phyloP scores from a whole-genome alignment of 2,888 invertebrate genomes.

The Lomographa bimaculata region DNA sequence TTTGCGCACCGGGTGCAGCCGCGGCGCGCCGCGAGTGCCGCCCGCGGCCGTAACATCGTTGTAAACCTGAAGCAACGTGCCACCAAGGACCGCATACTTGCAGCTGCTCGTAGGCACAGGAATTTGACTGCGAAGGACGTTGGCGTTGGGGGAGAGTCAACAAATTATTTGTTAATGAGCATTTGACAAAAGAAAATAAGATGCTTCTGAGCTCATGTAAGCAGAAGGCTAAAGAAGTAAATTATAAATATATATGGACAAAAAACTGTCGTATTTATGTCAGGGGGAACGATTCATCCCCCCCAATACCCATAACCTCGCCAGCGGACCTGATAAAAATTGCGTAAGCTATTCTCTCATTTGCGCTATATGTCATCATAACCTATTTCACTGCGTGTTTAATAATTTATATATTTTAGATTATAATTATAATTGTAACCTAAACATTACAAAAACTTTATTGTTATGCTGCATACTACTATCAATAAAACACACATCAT shows the following conservation, averaged over 20 bases:
- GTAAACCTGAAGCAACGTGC: constrained; percentile 4
- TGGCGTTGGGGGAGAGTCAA: not conserved
- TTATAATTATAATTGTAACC: too few species aligned
- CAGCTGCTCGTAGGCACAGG: constrained; percentile 8
- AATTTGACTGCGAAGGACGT: not conserved
- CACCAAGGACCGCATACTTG: not conserved
- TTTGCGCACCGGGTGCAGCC: constrained; percentile 7
- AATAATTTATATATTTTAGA: too few species aligned
- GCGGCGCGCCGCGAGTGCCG: not conserved
- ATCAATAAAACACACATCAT: too few species aligned
- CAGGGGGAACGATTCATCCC: constrained; percentile 11
- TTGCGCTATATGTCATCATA: too few species aligned
- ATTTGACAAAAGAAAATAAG: constrained; percentile 8
- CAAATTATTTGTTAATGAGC: constrained; percentile 4
- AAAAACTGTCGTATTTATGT: too few species aligned
- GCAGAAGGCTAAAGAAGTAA: constrained; percentile 6
- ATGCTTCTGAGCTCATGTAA: constrained; percentile 5
- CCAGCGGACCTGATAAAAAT: constrained; percentile 7
- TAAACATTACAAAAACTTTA: too few species aligned
- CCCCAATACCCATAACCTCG: constrained; percentile 5
- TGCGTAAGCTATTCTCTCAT: not conserved
- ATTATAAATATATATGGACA: constrained; percentile 16
- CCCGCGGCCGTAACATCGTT: constrained; percentile 4
- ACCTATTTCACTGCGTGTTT: too few species aligned
- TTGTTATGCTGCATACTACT: too few species aligned